Conservation (phyloP, 2,888 invertebrate species). For the Melanargia galathea region DNA sequence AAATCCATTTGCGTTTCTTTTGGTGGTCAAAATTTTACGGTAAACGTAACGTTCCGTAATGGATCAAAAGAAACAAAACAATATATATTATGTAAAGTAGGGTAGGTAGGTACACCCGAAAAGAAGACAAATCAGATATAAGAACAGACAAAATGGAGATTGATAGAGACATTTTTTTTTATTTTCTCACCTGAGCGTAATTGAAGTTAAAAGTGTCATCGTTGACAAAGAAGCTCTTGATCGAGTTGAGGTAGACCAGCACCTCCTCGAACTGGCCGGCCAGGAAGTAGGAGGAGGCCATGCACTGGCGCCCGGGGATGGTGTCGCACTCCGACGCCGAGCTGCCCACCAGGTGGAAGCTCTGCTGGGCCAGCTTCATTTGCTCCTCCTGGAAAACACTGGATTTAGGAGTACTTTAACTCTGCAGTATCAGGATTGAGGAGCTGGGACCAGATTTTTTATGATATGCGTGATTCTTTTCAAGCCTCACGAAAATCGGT, state of each 20-base stretch:
- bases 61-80: too few species aligned
- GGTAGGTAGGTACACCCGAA: too few species aligned
- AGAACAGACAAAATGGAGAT: background rate
- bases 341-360: conserved; percentile 97
- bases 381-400: conserved; percentile 88
- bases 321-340: conserved; percentile 99
- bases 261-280: conserved; percentile 98
- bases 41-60: too few species aligned
- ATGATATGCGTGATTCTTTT: too few species aligned
- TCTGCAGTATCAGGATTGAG: too few species aligned
- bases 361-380: conserved; percentile 97
- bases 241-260: conserved; percentile 96
- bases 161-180: too few species aligned
- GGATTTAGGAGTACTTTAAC: background rate
- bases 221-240: conserved; percentile 96
- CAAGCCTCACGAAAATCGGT: too few species aligned
- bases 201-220: conserved; percentile 95
- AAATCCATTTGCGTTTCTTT: too few species aligned
- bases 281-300: conserved; percentile 98
- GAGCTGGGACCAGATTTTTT: too few species aligned
- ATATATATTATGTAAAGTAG: too few species aligned
- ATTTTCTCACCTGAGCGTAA: conserved; percentile 85
- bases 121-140: background rate
- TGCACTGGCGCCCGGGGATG: conserved; percentile 97
- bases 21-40: too few species aligned